Evolutionary conservation across 2,888 invertebrate species (phyloP).

Genomic region (Sarcophaga caerulescens): DNA sequence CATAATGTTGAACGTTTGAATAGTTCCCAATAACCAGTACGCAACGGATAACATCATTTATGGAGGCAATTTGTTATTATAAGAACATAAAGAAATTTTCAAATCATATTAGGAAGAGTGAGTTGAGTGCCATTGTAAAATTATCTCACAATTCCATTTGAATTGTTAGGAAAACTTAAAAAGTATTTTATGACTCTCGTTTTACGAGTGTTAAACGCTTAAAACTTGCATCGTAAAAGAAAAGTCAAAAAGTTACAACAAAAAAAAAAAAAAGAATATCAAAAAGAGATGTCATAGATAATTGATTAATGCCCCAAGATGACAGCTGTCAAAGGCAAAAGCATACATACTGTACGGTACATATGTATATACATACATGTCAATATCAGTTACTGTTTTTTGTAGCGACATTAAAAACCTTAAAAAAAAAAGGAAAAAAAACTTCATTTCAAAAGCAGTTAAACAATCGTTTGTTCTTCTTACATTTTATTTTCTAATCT

Average conservation of each 20-base stretch:
- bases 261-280: neutral
- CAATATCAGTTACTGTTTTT: slow-evolving; percentile 6
- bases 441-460: slow-evolving; percentile 28
- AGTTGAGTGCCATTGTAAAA: neutral
- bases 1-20: no score
- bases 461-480: slow-evolving; percentile 18
- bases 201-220: slow-evolving; percentile 33
- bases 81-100: slow-evolving; percentile 32
- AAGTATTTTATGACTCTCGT: slow-evolving; percentile 49
- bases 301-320: slow-evolving; percentile 58
- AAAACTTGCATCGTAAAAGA: neutral
- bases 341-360: no score
- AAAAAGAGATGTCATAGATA: slow-evolving; percentile 41
- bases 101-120: neutral
- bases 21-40: no score
- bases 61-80: slow-evolving; percentile 24
- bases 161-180: slow-evolving; percentile 9
- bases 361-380: slow-evolving; percentile 32
- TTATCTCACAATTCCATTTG: slow-evolving; percentile 19
- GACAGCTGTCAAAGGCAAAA: slow-evolving; percentile 51
- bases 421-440: neutral
- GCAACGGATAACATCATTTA: slow-evolving; percentile 34
- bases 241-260: neutral
- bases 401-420: neutral
- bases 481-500: slow-evolving; percentile 15